Conservation (phyloP, 2,113 vertebrate genomes). For the Bujurquina vittata region DNA sequence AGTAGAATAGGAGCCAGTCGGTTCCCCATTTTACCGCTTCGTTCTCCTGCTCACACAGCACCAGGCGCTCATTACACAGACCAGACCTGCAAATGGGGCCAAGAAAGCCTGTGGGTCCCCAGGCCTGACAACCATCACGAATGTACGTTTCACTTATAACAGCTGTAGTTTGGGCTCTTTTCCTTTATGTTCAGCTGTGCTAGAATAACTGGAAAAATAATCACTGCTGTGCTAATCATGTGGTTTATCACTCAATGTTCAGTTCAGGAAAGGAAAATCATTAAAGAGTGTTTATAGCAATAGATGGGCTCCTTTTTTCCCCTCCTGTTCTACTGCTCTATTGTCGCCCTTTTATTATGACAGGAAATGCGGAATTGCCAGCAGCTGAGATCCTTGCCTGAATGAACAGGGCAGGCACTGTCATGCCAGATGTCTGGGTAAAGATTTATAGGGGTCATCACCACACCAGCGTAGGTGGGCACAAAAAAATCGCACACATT, state of each 20-base stretch:
- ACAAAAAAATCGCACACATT: slow-evolving; percentile 6
- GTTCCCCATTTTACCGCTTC: background rate
- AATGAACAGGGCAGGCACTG: slow-evolving; percentile 25
- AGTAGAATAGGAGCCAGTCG: slow-evolving; percentile 22
- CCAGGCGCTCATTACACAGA: slow-evolving; percentile 54
- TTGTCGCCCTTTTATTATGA: background rate
- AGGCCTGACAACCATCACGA: background rate
- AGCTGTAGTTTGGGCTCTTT: background rate
- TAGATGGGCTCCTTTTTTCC: background rate
- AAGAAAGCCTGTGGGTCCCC: slow-evolving; percentile 4
- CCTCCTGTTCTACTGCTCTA: background rate
- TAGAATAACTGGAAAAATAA: background rate
- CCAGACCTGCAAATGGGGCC: slow-evolving; percentile 11
- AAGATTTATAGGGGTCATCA: slow-evolving; percentile 38
- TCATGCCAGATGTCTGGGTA: slow-evolving; percentile 40
- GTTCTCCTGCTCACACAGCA: slow-evolving; percentile 49
- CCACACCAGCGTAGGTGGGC: background rate
- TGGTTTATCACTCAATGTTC: background rate
- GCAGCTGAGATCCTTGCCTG: slow-evolving; percentile 9
- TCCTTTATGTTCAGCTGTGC: background rate
- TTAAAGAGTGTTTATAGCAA: background rate
- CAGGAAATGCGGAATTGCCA: slow-evolving; percentile 7
- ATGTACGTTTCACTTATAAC: slow-evolving; percentile 10
- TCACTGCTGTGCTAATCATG: background rate
- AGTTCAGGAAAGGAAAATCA: background rate